A percentile compares a stretch with the other conserved stretches of the same genome.
phyloP scores from a whole-genome alignment of 1,140 invertebrate species.

The Aphelenchoides avenae region DNA sequence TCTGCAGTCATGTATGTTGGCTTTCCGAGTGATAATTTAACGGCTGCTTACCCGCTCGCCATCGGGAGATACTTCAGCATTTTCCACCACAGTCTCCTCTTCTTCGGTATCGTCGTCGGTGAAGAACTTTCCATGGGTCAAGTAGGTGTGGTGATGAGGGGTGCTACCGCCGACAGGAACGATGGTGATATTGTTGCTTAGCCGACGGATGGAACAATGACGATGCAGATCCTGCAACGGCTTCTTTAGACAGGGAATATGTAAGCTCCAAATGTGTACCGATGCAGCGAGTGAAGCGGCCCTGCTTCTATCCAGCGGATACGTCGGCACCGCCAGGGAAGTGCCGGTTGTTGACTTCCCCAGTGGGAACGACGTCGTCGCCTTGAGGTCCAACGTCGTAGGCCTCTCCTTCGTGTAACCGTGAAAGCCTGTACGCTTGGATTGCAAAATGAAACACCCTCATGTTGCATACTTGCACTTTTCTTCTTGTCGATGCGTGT shows the following conservation, averaged over 20 bases:
- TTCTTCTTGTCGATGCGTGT: constrained; percentile 12
- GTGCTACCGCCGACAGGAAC: constrained; percentile 16
- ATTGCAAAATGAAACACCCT: neutral
- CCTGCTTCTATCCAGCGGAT: neutral
- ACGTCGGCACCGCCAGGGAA: neutral
- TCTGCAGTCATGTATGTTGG: too few relatives aligned
- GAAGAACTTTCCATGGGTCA: constrained; percentile 17
- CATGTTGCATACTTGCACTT: neutral
- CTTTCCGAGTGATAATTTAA: too few relatives aligned
- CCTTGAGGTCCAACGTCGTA: too few relatives aligned
- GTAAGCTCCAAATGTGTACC: neutral
- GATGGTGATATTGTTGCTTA: constrained; percentile 23
- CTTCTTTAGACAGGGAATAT: neutral
- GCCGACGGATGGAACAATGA: neutral
- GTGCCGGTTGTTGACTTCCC: too few relatives aligned
- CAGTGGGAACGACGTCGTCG: too few relatives aligned
- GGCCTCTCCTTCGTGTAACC: too few relatives aligned
- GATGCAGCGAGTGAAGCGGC: neutral
- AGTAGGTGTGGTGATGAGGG: constrained; percentile 9
- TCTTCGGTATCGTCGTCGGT: too few relatives aligned
- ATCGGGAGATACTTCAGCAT: too few relatives aligned
- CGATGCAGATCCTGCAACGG: constrained; percentile 1
- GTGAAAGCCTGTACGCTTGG: too few relatives aligned
- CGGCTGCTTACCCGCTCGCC: too few relatives aligned
- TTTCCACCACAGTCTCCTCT: too few relatives aligned